These are phyloP conservation scores for Rapana venosa DNA, from an alignment of 2,888 invertebrate genomes.

Conservation along the genomic window DNA sequence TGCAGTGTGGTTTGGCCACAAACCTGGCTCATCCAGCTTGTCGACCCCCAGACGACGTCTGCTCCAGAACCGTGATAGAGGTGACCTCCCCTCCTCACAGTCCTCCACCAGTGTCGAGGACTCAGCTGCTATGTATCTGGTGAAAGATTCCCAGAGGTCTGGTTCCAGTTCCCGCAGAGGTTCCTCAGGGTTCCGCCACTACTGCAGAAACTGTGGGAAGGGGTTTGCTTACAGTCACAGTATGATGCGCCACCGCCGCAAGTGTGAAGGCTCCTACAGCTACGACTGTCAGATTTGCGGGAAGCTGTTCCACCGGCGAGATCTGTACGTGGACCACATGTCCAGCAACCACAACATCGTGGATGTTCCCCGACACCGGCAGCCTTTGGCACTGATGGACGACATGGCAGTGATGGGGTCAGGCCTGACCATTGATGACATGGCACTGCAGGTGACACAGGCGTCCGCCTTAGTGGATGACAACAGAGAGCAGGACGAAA, in stretches of 20 bases:
- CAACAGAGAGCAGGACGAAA: neutral
- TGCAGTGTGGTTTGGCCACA: conserved; percentile 15
- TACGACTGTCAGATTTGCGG: conserved; percentile 43
- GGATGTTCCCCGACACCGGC: neutral
- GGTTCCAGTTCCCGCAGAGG: neutral
- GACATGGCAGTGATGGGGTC: neutral
- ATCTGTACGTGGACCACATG: conserved; percentile 32
- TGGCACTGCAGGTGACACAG: neutral
- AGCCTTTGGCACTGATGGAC: neutral
- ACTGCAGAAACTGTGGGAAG: conserved; percentile 48
- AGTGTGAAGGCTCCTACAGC: conserved; percentile 43
- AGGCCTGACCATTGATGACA: neutral
- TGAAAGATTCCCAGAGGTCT: too few relatives aligned
- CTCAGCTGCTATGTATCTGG: neutral
- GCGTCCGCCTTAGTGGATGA: neutral
- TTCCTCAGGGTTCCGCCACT: neutral
- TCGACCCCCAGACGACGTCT: neutral
- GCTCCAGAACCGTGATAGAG: neutral
- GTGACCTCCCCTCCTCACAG: too few relatives aligned
- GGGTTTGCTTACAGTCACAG: conserved; percentile 45
- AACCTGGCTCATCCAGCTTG: neutral
- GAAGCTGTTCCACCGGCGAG: conserved; percentile 45
- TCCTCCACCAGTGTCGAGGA: neutral
- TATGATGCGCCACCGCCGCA: conserved; percentile 46
- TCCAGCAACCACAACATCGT: conserved; percentile 25